Base-by-base conservation (phyloP, 92 coral and sea anemone species). In the Porites lobata region DNA sequence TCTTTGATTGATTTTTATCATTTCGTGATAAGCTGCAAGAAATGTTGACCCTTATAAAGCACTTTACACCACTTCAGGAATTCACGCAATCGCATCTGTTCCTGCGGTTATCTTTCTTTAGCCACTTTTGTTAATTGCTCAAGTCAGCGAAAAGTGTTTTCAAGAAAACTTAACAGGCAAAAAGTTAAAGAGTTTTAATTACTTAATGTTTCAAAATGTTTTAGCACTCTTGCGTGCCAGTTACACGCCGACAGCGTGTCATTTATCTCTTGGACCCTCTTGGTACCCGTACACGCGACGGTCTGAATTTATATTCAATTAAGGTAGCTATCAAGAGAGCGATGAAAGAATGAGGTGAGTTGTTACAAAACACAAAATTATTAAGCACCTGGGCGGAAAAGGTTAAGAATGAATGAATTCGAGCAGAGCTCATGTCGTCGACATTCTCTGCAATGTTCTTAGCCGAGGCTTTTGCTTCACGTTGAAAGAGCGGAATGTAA, bases 1-100 rank as follows among this genome's bases (percentile, higher is more conserved):
- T 17, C 47, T 56, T 18, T 12, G 76, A 53, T 81, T 75, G 64
- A 52, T 75, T 73, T 71, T 80, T 63, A 65, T 65, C 56, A 19
- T 65, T 80, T 82, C 86, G 70, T 82, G 69, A 70, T 56, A 82
- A 71, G 58, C 58, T 82, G 58, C 86, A 73, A 82, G 71, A 82
- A 82, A 71, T 82, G 78, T 32, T 82, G 78, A 38, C 86, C 69
- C 69, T 70, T 58, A 70, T 63, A 19, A 38, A 70, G 57, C 66
- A 82, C 68, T 82, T 82, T 29, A 18, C 53, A 6, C 69, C 77
- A 56, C 65, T 53, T 52, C 61, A 56, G 77, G 78, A 58, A 70
- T 81, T 81, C 14, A 71, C 26, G 29, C 32, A n/a, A 51, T 24
- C 58, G 58, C 86, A 50, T 43, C 32, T 57, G 86, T 32, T 82